These are phyloP conservation scores for Plebejus melissa DNA, from an alignment of 2,888 invertebrate genomes.

Conservation along the genomic window DNA sequence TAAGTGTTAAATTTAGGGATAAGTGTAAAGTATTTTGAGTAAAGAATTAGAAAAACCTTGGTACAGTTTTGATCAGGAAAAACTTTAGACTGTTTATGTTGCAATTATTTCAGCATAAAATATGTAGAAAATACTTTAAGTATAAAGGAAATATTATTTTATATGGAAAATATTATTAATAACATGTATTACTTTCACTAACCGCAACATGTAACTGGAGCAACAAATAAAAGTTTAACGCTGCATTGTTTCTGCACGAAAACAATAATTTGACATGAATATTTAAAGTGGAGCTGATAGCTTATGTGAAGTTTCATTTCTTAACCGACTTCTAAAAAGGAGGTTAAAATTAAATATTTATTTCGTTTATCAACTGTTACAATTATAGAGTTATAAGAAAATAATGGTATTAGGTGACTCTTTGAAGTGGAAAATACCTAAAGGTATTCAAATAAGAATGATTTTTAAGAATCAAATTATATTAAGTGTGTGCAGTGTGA, in stretches of 20 bases:
- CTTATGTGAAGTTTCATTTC: neutral
- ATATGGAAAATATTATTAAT: neutral
- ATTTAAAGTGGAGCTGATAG: neutral
- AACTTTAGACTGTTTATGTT: neutral
- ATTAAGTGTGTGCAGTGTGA: too few species aligned
- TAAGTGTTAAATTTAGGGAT: neutral
- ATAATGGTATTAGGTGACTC: too few species aligned
- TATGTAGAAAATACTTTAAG: neutral
- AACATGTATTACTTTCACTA: conserved; percentile 1
- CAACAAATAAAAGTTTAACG: conserved; percentile 13
- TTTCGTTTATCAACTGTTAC: too few species aligned
- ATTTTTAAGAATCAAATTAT: too few species aligned
- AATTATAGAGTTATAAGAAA: too few species aligned
- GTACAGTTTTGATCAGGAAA: neutral
- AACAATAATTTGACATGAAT: conserved; percentile 16
- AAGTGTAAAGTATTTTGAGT: neutral
- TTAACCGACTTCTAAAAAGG: too few species aligned
- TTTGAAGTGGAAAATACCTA: too few species aligned
- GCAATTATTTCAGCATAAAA: neutral
- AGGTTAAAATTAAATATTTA: too few species aligned
- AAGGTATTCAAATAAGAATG: too few species aligned
- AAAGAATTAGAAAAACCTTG: neutral
- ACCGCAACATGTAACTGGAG: conserved; percentile 5
- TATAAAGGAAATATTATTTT: neutral
- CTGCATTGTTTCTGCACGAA: conserved; percentile 20